Evolutionary conservation across 2,113 vertebrate species (phyloP), one percentile per base, ranked within the genome.

Genomic region (Ictalurus furcatus): DNA sequence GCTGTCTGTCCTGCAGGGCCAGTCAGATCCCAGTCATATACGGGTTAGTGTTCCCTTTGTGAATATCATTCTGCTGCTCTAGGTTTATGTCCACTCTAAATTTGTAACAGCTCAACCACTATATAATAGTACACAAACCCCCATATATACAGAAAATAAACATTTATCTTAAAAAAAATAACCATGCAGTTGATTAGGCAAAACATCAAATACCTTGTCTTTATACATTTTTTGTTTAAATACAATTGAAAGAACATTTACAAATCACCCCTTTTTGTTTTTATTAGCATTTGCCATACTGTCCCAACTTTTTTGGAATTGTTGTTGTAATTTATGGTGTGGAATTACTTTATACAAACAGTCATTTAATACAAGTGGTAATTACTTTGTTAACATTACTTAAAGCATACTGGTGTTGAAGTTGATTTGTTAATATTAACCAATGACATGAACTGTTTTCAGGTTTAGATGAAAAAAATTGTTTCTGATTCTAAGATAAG

Each of bases 1-100:
- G 88, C 92, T 79, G 83, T 93, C 63, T 25, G 85, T 84, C 71
- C 91, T 90, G 90, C 95, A 95, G 7, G 82, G 89, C 28, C 67
- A 91, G 78, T 91, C 93, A 48, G 94, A 92, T 92, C 85, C 93
- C 76, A 88, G 85, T 40, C 92, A 94, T 11, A 91, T 95, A 65
- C 93, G 97, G 97, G 98, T 98, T 81, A 89, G 95, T 93, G 2
- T 1, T 65, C 23, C 19, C 74, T 74, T 54, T 48, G 6, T 34
- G 25, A 30, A 59, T 17, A 19, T 8, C 23, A 54, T 54, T 71
- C n/a, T 56, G n/a, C 56, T 37, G 30, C 8, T 21, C 8, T 23
- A 82, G 40, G 12, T 52, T 48, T 48, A 48, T 48, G 44, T 48
- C 44, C 44, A 48, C 44, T 19, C 1, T 58, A 13, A 17, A 74